Conservation (phyloP, 2,113 vertebrate genomes). For the Cephalopholis sonnerati region DNA sequence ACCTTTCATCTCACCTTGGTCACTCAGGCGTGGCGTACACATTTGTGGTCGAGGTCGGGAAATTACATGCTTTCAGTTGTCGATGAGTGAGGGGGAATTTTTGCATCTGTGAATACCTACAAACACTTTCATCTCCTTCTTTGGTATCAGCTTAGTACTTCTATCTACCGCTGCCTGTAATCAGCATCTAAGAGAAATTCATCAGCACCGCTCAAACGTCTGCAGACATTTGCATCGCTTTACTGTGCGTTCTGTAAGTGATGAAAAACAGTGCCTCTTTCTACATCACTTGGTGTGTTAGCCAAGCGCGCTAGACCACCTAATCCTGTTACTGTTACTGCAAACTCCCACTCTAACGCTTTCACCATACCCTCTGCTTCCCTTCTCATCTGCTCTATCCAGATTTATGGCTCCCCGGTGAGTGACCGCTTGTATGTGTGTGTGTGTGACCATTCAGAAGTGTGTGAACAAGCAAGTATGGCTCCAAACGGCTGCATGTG, state of each 20-base stretch:
- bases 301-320: constrained; percentile 59
- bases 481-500: constrained; percentile 21
- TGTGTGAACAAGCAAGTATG: constrained; percentile 37
- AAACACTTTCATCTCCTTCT: neutral
- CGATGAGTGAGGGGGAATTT: neutral
- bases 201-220: neutral
- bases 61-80: constrained; percentile 28
- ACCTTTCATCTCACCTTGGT: constrained; percentile 64
- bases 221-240: constrained; percentile 28
- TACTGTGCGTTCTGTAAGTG: constrained; percentile 40
- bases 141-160: constrained; percentile 1
- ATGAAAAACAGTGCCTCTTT: constrained; percentile 65
- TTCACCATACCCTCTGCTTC: constrained; percentile 72
- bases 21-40: constrained; percentile 16
- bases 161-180: neutral
- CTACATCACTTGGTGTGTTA: constrained; percentile 55
- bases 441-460: constrained; percentile 21
- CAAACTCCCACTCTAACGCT: constrained; percentile 70
- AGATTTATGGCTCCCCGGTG: constrained; percentile 73
- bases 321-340: constrained; percentile 75
- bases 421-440: constrained; percentile 28
- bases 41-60: constrained; percentile 11
- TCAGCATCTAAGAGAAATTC: neutral
- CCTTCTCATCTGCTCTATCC: constrained; percentile 58
- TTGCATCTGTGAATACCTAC: constrained; percentile 23